Conservation (phyloP, 1,140 invertebrate genomes). For the Araneus ventricosus region DNA sequence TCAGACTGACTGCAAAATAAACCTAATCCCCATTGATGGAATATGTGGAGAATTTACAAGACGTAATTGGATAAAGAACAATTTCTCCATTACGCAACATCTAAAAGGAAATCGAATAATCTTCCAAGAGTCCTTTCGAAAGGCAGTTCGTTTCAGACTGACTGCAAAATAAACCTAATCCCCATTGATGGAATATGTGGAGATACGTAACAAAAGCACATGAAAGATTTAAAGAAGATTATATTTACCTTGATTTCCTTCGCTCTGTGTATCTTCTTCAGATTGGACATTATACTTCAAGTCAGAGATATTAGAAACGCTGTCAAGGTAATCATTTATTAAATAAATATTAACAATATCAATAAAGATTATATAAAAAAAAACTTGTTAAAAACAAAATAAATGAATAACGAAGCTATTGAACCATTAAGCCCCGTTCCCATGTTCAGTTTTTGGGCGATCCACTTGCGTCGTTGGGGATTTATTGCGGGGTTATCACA, state of each 20-base stretch:
- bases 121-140: no score
- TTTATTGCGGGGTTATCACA: no score
- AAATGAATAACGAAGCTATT: not conserved
- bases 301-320: not conserved
- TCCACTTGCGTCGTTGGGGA: no score
- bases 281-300: not conserved
- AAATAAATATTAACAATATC: not conserved
- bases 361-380: not conserved
- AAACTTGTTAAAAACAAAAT: not conserved
- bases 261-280: not conserved
- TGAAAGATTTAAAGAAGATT: not conserved
- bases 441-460: no score
- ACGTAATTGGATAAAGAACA: no score
- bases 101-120: no score
- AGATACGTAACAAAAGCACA: no score
- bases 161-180: not conserved
- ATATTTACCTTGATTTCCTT: not conserved
- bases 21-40: no score
- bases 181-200: not conserved
- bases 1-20: no score
- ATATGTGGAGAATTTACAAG: no score
- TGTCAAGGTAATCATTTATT: not conserved
- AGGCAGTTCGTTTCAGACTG: not conserved
- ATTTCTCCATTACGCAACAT: no score
- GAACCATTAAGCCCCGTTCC: no score